Conservation (phyloP, 2,888 invertebrate genomes). For the Mactromeris polynyma region DNA sequence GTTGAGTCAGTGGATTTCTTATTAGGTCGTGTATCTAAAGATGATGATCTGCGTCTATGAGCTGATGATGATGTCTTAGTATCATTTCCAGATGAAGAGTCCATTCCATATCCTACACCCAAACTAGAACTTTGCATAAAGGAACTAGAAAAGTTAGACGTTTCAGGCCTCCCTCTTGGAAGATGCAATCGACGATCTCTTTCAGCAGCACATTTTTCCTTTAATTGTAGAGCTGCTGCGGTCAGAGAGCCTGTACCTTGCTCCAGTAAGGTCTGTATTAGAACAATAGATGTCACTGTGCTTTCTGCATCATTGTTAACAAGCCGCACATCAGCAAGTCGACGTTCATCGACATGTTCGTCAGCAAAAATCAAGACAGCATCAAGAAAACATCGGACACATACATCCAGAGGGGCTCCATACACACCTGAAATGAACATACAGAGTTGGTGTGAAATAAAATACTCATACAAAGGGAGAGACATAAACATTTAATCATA, state of each 20-base stretch:
- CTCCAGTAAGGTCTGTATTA: conserved; percentile 56
- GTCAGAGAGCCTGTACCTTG: conserved; percentile 34
- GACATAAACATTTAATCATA: too few species aligned
- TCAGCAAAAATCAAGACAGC: conserved; percentile 64
- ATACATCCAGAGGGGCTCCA: conserved; percentile 73
- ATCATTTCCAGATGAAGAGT: neutral
- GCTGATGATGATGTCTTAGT: neutral
- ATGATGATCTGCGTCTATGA: conserved; percentile 31
- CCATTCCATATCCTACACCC: neutral
- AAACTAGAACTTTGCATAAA: neutral
- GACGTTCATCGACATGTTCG: neutral
- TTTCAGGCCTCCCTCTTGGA: conserved; percentile 53
- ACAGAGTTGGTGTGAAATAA: too few species aligned
- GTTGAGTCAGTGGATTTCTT: conserved; percentile 3
- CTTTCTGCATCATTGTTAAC: conserved; percentile 71
- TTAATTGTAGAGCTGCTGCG: conserved; percentile 38
- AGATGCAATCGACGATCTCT: conserved; percentile 37
- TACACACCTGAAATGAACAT: conserved; percentile 70
- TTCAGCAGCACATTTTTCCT: conserved; percentile 16
- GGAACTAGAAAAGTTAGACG: conserved; percentile 28
- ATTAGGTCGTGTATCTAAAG: neutral
- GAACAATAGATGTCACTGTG: conserved; percentile 61
- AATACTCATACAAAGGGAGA: too few species aligned
- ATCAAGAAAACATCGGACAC: conserved; percentile 71
- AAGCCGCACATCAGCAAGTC: conserved; percentile 61